A percentile compares a stretch with the other conserved stretches of the same genome.
Conservation (phyloP, 1,140 invertebrate species). For the Aethina tumida region DNA sequence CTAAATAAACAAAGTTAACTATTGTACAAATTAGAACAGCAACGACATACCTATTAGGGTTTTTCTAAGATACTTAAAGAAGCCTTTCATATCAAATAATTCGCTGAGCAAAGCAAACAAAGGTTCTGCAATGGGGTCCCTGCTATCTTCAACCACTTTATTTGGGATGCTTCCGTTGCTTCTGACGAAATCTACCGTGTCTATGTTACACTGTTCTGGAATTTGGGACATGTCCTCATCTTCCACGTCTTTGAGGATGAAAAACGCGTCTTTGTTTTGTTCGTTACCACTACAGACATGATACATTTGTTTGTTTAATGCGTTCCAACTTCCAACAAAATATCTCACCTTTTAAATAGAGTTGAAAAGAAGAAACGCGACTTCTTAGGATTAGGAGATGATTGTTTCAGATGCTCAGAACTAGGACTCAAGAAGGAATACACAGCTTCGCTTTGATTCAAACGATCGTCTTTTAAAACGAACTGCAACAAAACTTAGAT, state of each 20-base stretch:
- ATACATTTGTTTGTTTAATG: neutral
- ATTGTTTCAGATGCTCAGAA: constrained; percentile 76
- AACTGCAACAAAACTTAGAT: constrained; percentile 44
- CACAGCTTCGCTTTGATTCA: constrained; percentile 80
- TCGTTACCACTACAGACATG: constrained; percentile 29
- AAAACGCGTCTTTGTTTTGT: constrained; percentile 33
- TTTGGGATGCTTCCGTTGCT: constrained; percentile 29
- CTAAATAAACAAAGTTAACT: too few species aligned
- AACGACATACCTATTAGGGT: too few species aligned
- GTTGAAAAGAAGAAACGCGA: constrained; percentile 74
- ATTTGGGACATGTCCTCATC: constrained; percentile 66
- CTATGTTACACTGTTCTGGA: constrained; percentile 48
- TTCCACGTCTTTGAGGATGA: constrained; percentile 43
- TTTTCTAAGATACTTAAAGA: constrained; percentile 76
- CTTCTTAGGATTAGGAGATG: constrained; percentile 65
- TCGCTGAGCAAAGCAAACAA: constrained; percentile 77
- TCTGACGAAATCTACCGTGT: constrained; percentile 35
- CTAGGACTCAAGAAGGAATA: constrained; percentile 84
- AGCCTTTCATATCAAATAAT: constrained; percentile 79
- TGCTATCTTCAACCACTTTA: constrained; percentile 47
- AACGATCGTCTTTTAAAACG: constrained; percentile 72
- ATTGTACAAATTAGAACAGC: too few species aligned
- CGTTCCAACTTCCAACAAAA: neutral
- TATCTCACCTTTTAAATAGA: constrained; percentile 66
- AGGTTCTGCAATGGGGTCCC: constrained; percentile 81